Evolutionary conservation across 2,797 vertebrate species (phyloP).

Genomic region (Clamator glandarius): DNA sequence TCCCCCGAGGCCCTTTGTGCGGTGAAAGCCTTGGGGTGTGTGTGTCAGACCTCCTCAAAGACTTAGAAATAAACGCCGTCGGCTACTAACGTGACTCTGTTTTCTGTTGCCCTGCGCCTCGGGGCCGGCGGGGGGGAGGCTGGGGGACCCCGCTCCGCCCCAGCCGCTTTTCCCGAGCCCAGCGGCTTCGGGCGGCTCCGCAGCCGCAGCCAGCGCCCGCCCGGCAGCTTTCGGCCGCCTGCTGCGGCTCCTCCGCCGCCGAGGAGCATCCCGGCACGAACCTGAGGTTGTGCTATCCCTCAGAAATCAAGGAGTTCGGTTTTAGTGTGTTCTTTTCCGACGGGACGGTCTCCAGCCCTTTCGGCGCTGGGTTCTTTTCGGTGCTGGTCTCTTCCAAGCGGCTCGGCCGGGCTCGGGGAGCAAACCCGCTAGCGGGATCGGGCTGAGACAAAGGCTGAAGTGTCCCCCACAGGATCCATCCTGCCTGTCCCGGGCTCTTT

Average conservation of each 20-base stretch:
- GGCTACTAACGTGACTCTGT: not conserved
- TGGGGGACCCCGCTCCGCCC: not conserved
- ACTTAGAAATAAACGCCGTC: constrained; percentile 30
- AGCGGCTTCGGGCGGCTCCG: too few species aligned
- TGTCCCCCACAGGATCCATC: fast-evolving
- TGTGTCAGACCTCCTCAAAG: not conserved
- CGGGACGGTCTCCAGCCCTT: not conserved
- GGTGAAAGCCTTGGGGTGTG: not conserved
- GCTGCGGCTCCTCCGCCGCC: not conserved
- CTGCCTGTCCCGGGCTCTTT: not conserved
- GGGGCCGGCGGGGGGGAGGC: not conserved
- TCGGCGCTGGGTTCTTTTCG: not conserved
- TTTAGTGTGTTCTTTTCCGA: not conserved
- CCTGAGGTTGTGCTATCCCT: not conserved
- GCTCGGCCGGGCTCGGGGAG: not conserved
- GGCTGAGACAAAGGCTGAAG: not conserved
- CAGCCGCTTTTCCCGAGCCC: not conserved
- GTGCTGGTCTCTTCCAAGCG: not conserved
- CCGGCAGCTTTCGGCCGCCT: constrained; percentile 7
- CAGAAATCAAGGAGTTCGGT: not conserved
- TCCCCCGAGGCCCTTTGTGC: not conserved
- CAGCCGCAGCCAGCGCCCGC: not conserved
- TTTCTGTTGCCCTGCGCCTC: not conserved
- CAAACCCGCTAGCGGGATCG: not conserved
- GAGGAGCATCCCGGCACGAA: not conserved